Evolutionary conservation across 2,888 invertebrate species (phyloP), one percentile per base, ranked within the genome.

Genomic region (Boloria euphrosyne): DNA sequence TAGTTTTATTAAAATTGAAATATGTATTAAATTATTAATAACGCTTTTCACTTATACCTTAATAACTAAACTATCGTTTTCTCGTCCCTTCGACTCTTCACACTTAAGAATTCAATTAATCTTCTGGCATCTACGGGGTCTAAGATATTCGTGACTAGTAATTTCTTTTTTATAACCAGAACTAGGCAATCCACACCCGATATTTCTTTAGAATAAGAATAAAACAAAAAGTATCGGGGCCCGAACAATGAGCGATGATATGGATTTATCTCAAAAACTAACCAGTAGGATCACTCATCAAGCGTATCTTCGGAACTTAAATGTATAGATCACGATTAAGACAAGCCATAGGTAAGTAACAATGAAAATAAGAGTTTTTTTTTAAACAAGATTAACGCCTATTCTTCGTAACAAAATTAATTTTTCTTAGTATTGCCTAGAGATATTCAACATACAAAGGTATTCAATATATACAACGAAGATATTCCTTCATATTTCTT

Each of bases 91-190:
- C 74, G 65, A 80, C 83, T 83, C 82, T 89, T 90, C 85, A 86
- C 88, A 89, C 88, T 87, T 87, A 86, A 87, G 88, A 89, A 91
- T 91, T 91, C 90, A 91, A 91, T 91, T 90, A 90, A 89, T 87
- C 85, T 85, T 76, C 78, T 76, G 73, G 80, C 84, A 82, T 83
- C 83, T 84, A 85, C 81, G 78, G 75, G 74, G 81, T 80, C 80
- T 79, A 22, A 57, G 81, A 75, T 81, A 82, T 82, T 89, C 90
- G 89, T 90, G 90, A 88, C 88, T 85, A 53, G 87, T 88, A 86
- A 89, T 89, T 86, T 86, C 85, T 86, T 89, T 88, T 65, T 88
- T 86, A 74, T 84, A 75, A 84, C 79, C 85, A 84, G 78, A 81
- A 81, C 75, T 76, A 77, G 72, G 73, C 73, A 70, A 67, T 69